Conservation (phyloP, 2,888 invertebrate species). For the Chaitophorus viminalis region DNA sequence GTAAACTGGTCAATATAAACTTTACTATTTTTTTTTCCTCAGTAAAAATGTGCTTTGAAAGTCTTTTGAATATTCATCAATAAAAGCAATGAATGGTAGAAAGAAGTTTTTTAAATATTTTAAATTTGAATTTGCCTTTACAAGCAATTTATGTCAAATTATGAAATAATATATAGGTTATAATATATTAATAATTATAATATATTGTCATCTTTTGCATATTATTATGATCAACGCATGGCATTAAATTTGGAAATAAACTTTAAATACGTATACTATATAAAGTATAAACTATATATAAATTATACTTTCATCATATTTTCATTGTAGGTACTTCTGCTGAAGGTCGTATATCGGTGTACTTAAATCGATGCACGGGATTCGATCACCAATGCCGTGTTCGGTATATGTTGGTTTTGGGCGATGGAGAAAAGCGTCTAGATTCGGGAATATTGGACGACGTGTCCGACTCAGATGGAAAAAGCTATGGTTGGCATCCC, state of each 20-base stretch:
- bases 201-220: too few species aligned
- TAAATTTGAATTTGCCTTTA: too few species aligned
- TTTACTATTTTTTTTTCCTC: background rate
- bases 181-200: too few species aligned
- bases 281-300: too few species aligned
- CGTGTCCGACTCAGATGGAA: slow-evolving; percentile 77
- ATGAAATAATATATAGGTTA: too few species aligned
- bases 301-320: background rate
- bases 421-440: slow-evolving; percentile 75
- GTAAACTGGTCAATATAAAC: background rate
- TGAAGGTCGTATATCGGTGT: slow-evolving; percentile 70
- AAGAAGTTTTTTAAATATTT: too few species aligned
- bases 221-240: too few species aligned
- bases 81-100: background rate
- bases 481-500: slow-evolving; percentile 78
- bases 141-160: too few species aligned
- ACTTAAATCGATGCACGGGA: slow-evolving; percentile 79
- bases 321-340: slow-evolving; percentile 62
- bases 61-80: background rate
- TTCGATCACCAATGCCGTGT: slow-evolving; percentile 84
- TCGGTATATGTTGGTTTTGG: slow-evolving; percentile 76
- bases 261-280: too few species aligned
- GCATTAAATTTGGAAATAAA: too few species aligned
- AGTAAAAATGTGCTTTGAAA: background rate
- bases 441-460: slow-evolving; percentile 79